Conservation (phyloP, 2,888 invertebrate species). For the Harpalus rubripes region DNA sequence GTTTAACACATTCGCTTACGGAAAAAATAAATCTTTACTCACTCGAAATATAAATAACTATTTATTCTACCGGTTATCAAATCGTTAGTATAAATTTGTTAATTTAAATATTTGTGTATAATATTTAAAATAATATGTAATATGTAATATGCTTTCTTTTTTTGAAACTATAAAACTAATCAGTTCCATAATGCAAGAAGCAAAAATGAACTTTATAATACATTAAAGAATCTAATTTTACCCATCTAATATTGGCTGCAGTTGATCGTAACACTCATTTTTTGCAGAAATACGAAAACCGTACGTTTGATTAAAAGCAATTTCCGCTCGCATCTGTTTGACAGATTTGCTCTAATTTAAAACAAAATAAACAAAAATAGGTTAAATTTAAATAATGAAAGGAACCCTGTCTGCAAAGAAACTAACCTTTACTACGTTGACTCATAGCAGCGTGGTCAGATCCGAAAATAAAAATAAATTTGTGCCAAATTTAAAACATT, state of each 20-base stretch:
- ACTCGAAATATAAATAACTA: no score
- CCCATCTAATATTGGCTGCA: constrained; percentile 29
- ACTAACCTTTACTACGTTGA: constrained; percentile 4
- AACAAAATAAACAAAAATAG: constrained; percentile 9
- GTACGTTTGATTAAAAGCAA: constrained; percentile 20
- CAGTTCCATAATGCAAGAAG: neutral
- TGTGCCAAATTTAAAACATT: constrained; percentile 41
- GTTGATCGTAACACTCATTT: constrained; percentile 13
- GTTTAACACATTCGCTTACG: no score
- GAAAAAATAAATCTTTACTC: no score
- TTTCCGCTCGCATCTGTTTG: constrained; percentile 31
- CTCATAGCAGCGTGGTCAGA: constrained; percentile 15
- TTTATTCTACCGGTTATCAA: no score
- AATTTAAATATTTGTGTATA: no score
- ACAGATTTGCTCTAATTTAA: constrained; percentile 1
- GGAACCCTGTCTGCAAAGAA: neutral
- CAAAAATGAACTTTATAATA: constrained; percentile 23
- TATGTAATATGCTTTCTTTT: neutral
- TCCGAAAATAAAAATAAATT: constrained; percentile 50
- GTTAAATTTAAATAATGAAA: constrained; percentile 27
- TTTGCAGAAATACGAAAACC: constrained; percentile 2
- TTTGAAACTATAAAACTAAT: neutral
- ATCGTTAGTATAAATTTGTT: no score
- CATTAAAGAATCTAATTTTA: constrained; percentile 38
- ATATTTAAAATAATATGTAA: no score